A percentile compares a stretch with the other conserved stretches of the same genome.
These are phyloP conservation scores for Ophion slaviceki DNA, from an alignment of 2,888 invertebrate genomes.

Conservation along the genomic window DNA sequence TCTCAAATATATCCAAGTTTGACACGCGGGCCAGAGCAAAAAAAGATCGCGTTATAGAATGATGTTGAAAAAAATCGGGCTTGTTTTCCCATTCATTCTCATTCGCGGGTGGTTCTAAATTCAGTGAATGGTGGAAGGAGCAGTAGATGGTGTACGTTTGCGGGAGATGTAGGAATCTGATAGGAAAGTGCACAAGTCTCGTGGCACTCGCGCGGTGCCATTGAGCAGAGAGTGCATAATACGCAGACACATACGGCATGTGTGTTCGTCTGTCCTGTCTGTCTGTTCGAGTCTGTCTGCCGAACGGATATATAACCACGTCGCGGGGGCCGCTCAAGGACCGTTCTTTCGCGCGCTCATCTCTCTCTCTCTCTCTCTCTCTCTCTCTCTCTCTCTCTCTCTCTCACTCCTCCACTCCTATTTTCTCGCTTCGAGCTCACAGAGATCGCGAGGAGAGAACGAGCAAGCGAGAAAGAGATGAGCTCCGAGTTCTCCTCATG, in stretches of 20 bases:
- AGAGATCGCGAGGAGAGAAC: constrained; percentile 20
- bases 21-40: not conserved
- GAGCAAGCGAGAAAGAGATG: constrained; percentile 34
- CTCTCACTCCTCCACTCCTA: constrained; percentile 10
- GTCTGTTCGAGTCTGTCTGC: constrained; percentile 57
- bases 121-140: constrained; percentile 54
- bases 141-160: constrained; percentile 11
- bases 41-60: constrained; percentile 5
- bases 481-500: constrained; percentile 40
- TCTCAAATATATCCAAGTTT: not conserved
- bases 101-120: constrained; percentile 56
- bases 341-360: constrained; percentile 60
- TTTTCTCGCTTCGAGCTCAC: constrained; percentile 32
- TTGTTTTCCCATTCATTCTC: constrained; percentile 49
- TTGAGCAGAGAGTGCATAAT: constrained; percentile 54
- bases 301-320: constrained; percentile 47
- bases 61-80: constrained; percentile 27
- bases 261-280: constrained; percentile 60
- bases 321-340: constrained; percentile 63
- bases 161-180: constrained; percentile 65
- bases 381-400: constrained; percentile 43
- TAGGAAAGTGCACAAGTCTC: constrained; percentile 59
- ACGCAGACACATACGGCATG: constrained; percentile 29
- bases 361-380: constrained; percentile 43
- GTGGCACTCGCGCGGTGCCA: constrained; percentile 55